Evolutionary conservation across 1,140 invertebrate genomes (phyloP).

Genomic region (Pogonomyrmex californicus): DNA sequence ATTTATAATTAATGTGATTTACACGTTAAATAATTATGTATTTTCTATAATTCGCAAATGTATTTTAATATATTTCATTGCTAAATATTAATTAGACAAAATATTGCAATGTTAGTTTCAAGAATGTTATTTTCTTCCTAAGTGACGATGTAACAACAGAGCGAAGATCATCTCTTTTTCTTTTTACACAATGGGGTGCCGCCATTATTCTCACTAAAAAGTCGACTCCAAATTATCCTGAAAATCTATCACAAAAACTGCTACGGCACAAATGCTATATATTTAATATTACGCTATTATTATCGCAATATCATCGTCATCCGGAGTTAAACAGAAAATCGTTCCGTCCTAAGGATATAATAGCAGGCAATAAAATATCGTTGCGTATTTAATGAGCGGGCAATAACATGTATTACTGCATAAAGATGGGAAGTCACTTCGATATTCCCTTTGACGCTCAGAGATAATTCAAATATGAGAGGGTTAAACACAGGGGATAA

Average conservation of each 20-base stretch:
- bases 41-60: too few relatives aligned
- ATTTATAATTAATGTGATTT: too few relatives aligned
- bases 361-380: not conserved
- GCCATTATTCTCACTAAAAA: not conserved
- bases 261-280: not conserved
- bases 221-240: not conserved
- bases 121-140: too few relatives aligned
- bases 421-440: not conserved
- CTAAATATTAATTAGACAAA: too few relatives aligned
- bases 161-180: too few relatives aligned
- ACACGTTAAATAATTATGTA: too few relatives aligned
- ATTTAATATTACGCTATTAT: not conserved
- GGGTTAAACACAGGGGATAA: conserved; percentile 42
- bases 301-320: not conserved
- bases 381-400: not conserved
- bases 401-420: not conserved
- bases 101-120: too few relatives aligned
- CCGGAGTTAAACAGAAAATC: not conserved
- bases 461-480: conserved; percentile 39
- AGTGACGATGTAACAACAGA: too few relatives aligned
- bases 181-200: not conserved
- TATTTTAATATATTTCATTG: too few relatives aligned
- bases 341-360: not conserved
- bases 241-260: not conserved
- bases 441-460: conserved; percentile 40